These are phyloP conservation scores for Apamea epomidion DNA, from an alignment of 2,888 invertebrate genomes.

Conservation along the genomic window DNA sequence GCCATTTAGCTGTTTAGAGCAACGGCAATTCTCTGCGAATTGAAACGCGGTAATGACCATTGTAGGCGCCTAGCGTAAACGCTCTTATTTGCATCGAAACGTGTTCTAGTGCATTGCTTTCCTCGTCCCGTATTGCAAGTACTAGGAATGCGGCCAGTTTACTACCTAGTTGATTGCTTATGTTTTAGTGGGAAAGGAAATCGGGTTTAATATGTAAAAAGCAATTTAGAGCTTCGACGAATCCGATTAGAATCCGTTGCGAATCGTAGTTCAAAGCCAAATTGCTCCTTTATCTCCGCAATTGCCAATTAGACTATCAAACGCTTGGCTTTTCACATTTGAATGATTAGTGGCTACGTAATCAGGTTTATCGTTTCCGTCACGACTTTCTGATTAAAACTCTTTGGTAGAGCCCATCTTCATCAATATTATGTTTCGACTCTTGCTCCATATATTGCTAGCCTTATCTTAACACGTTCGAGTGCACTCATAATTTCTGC, in stretches of 20 bases:
- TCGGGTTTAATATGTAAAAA: conserved; percentile 63
- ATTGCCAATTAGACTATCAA: conserved; percentile 71
- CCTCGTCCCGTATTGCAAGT: conserved; percentile 69
- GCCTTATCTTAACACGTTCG: conserved; percentile 78
- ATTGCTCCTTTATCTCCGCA: conserved; percentile 73
- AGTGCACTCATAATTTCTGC: conserved; percentile 79
- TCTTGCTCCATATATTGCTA: conserved; percentile 62
- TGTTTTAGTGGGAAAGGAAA: conserved; percentile 67
- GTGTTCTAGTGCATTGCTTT: conserved; percentile 81
- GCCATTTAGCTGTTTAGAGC: conserved; percentile 84
- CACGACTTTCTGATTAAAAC: conserved; percentile 12
- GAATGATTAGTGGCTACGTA: conserved; percentile 62
- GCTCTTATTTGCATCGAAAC: conserved; percentile 87
- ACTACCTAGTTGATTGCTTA: conserved; percentile 70
- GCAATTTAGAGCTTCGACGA: conserved; percentile 69
- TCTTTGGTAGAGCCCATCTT: conserved; percentile 18
- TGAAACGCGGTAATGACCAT: conserved; percentile 87
- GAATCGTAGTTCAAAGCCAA: conserved; percentile 66
- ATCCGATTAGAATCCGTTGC: conserved; percentile 67
- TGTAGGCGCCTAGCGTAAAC: conserved; percentile 83
- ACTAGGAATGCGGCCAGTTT: conserved; percentile 75
- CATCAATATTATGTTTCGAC: conserved; percentile 35
- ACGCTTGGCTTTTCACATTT: conserved; percentile 65
- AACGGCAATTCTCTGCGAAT: conserved; percentile 80
- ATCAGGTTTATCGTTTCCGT: conserved; percentile 47